Conservation (phyloP, 2,797 vertebrate genomes). For the Glyptemys insculpta region DNA sequence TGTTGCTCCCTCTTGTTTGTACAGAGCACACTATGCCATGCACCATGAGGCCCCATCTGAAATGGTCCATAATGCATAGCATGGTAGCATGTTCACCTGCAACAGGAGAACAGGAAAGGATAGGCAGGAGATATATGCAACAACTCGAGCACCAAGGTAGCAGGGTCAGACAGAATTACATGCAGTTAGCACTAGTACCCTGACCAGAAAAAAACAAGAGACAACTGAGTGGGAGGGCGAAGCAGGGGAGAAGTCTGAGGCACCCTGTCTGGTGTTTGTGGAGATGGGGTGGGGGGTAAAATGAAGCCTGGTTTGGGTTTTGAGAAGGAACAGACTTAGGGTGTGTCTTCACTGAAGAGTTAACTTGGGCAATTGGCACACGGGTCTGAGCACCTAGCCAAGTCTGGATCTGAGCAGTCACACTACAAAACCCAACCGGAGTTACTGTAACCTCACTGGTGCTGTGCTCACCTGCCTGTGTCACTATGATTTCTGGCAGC, state of each 20-base stretch:
- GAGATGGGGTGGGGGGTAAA: not conserved
- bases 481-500: not conserved
- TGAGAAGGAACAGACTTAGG: not conserved
- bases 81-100: not conserved
- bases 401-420: not conserved
- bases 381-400: not conserved
- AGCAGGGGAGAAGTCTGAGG: not conserved
- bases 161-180: rapidly evolving
- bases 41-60: not conserved
- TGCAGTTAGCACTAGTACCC: not conserved
- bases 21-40: not conserved
- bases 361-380: not conserved
- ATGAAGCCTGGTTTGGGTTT: not conserved
- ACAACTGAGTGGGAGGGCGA: not conserved
- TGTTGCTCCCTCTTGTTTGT: not conserved
- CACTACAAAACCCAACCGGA: not conserved
- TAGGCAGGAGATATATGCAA: not conserved
- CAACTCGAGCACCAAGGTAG: not conserved
- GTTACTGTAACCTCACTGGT: not conserved
- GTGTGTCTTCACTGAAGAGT: not conserved
- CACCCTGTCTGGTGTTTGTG: not conserved
- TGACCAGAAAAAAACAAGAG: not conserved
- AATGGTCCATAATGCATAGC: not conserved
- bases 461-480: not conserved
- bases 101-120: not conserved